phyloP scores from a whole-genome alignment of 2,888 invertebrate genomes.

The Temnothorax unifasciatus region DNA sequence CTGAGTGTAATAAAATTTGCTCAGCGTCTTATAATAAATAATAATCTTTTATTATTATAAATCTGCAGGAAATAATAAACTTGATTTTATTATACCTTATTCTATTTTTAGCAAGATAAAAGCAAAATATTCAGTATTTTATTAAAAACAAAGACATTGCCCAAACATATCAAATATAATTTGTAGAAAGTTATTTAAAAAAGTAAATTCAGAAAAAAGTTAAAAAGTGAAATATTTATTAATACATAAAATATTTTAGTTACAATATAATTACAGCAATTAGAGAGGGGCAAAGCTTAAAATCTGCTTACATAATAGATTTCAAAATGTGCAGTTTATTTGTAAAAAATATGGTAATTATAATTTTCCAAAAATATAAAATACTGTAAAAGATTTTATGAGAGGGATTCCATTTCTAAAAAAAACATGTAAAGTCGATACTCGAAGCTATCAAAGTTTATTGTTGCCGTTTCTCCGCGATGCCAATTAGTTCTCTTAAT shows the following conservation, averaged over 20 bases:
- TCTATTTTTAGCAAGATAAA: not conserved
- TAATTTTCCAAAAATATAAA: not conserved
- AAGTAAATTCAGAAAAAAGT: not conserved
- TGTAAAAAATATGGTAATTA: not conserved
- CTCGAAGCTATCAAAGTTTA: no score
- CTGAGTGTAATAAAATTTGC: not conserved
- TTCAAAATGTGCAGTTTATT: not conserved
- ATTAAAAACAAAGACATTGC: not conserved
- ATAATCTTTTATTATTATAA: not conserved
- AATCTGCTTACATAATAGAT: not conserved
- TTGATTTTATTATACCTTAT: not conserved
- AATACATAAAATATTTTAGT: not conserved
- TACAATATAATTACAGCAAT: not conserved
- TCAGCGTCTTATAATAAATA: not conserved
- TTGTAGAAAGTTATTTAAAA: not conserved
- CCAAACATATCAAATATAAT: not conserved
- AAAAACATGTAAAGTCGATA: no score
- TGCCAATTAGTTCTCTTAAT: no score
- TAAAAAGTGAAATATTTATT: not conserved
- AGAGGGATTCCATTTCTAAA: not conserved
- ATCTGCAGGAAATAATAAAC: not conserved
- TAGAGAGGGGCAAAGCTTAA: not conserved
- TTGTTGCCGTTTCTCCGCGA: no score
- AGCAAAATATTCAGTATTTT: not conserved
- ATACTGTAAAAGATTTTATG: not conserved